Base-by-base conservation (phyloP, 2,888 invertebrate species). In the Abrostola tripartita region DNA sequence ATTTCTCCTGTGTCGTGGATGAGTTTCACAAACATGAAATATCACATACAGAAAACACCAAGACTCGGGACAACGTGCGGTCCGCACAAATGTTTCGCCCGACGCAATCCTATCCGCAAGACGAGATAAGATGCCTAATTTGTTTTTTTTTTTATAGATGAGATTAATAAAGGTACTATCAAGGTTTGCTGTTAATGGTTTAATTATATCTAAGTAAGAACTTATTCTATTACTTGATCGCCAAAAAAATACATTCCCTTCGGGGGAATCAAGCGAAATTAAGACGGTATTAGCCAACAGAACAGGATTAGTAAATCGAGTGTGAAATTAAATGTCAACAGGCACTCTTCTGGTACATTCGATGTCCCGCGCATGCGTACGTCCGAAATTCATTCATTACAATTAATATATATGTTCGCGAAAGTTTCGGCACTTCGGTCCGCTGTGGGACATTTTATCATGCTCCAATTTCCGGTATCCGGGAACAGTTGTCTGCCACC, bases 401-500 rank as follows among this genome's bases (percentile, higher is more conserved):
- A 66, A 64, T 68, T 67, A 74, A 65, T 74, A 67, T 71, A 68
- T 67, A 67, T 67, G 57, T 66, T 61, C 59, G 54, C 24, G 49
- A 55, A 79, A 79, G 59, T 69, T 66, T 47, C 58, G 35, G 40
- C 56, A 49, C 54, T 24, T 24, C 24, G 24, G 53, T 56, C 40
- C 62, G 59, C 68, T 63, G 47, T 58, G 70, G 74, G 71, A 74
- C 74, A 64, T 68, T 85, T 78, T 71, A 65, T 86, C 82, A 79
- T 76, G 75, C 81, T 85, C 86, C 79, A 83, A 84, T 86, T 81
- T 84, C 86, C 84, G 75, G 76, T 71, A 78, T 71, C 76, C 65
- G 65, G 61, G 65, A 56, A 58, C 72, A 73, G 75, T 74, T 76
- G 74, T 80, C 65, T 65, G 69, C 55, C 62, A 78, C 57, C 74